These are phyloP conservation scores for Pseudorectes ferrugineus DNA, from an alignment of 2,113 vertebrate genomes.

Conservation along the genomic window DNA sequence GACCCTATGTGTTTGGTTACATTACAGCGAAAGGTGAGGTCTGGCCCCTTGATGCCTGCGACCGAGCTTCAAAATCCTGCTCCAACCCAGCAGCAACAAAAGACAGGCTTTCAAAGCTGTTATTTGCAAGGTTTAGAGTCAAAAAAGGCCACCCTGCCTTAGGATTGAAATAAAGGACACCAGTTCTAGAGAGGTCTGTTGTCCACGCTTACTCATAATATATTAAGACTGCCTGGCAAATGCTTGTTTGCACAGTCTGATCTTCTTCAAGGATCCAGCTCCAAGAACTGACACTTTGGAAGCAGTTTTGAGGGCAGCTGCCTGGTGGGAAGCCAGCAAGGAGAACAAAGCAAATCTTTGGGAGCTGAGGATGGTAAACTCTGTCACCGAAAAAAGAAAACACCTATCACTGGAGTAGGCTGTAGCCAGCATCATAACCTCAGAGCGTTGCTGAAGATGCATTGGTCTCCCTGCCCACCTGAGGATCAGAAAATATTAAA, in stretches of 20 bases:
- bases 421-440: neutral
- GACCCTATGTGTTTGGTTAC: fast-evolving
- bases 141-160: neutral
- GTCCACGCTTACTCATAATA: neutral
- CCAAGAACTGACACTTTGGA: neutral
- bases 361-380: neutral
- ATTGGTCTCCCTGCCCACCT: neutral
- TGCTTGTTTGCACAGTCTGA: neutral
- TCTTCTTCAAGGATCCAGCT: neutral
- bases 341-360: neutral
- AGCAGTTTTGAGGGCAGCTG: neutral
- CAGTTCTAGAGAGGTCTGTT: neutral
- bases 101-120: neutral
- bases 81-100: neutral
- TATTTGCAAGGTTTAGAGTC: neutral
- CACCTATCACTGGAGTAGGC: neutral
- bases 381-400: neutral
- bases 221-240: neutral
- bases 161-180: neutral
- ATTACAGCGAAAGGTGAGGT: neutral
- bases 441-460: neutral
- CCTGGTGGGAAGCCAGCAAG: neutral
- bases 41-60: neutral
- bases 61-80: neutral
- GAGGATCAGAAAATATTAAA: neutral